Base-by-base conservation (phyloP, 2,888 invertebrate genomes). In the Trissonchulus sp. region DNA sequence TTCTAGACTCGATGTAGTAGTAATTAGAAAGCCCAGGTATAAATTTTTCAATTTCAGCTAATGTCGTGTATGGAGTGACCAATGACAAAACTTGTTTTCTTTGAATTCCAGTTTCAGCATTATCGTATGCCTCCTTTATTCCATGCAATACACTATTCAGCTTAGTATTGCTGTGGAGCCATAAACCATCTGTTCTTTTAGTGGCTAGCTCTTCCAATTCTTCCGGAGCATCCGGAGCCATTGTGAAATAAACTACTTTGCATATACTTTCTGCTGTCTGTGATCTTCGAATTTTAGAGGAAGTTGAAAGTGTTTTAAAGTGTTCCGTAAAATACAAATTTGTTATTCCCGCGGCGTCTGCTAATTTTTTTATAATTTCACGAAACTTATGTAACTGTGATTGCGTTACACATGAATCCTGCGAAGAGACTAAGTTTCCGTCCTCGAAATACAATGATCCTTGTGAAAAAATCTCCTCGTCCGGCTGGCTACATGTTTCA, bases 141-240 rank as follows among this genome's bases (percentile, higher is more conserved):
- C 36, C 33, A 28, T 69, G 8, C 3, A 34, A 18, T 8, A 69
- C 30, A 69, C 2, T 34, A 8, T 30, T 15, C 23, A 28, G 35
- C 35, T 69, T 69, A 28, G 23, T 30, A 15, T 30, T 15, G 18
- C 33, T 8, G 8, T 28, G 8, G 69, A 28, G 8, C 15, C 36
- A 15, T 2, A 8, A 34, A 18, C 3, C 30, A 15, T 30, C 3
- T 34, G 8, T 36, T 28, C n/a, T 69, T 34, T 33, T 15, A 8
- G 18, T 33, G 8, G 15, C 36, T 36, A 69, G 15, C 8, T 69
- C 23, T 35, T 63, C 28, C 3, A 69, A 8, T 69, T 69, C 33
- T 69, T 30, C 69, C 28, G 69, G 69, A 2, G 31, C 69, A 34
- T 69, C 69, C 15, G 33, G 36, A 8, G 69, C 69, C 15, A 69